phyloP scores from a whole-genome alignment of 1,140 invertebrate species.

The Aradophagus sp. region DNA sequence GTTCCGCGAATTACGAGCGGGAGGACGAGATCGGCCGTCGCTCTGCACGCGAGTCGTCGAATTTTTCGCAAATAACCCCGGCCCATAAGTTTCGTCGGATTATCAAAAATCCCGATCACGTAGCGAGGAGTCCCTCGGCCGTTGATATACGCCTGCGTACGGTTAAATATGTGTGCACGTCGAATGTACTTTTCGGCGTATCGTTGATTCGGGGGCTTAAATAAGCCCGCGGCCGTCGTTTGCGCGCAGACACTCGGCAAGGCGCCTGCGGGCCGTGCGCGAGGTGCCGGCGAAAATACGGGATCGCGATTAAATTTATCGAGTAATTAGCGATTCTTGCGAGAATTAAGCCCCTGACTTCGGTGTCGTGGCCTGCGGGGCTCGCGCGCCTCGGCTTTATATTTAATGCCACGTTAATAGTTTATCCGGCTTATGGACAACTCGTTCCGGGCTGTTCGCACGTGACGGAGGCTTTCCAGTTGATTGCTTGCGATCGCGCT shows the following conservation, averaged over 20 bases:
- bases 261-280: conserved; percentile 9
- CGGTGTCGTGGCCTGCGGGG: too few species aligned
- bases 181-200: conserved; percentile 25
- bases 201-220: conserved; percentile 9
- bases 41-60: conserved; percentile 38
- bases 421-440: too few species aligned
- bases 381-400: too few species aligned
- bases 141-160: conserved; percentile 25
- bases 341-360: conserved; percentile 11
- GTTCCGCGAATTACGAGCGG: conserved; percentile 40
- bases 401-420: too few species aligned
- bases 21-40: conserved; percentile 39
- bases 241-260: background rate
- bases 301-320: conserved; percentile 33
- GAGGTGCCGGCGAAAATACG: conserved; percentile 4
- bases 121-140: conserved; percentile 22
- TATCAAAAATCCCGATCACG: conserved; percentile 49
- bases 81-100: conserved; percentile 33
- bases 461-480: too few species aligned
- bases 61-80: conserved; percentile 32
- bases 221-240: conserved; percentile 6
- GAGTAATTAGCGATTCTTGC: conserved; percentile 23
- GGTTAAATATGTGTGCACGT: conserved; percentile 14
- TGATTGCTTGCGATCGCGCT: too few species aligned
- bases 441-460: too few species aligned